These are phyloP conservation scores for Brachyopa scutellaris DNA, from an alignment of 2,888 invertebrate genomes.

Conservation along the genomic window DNA sequence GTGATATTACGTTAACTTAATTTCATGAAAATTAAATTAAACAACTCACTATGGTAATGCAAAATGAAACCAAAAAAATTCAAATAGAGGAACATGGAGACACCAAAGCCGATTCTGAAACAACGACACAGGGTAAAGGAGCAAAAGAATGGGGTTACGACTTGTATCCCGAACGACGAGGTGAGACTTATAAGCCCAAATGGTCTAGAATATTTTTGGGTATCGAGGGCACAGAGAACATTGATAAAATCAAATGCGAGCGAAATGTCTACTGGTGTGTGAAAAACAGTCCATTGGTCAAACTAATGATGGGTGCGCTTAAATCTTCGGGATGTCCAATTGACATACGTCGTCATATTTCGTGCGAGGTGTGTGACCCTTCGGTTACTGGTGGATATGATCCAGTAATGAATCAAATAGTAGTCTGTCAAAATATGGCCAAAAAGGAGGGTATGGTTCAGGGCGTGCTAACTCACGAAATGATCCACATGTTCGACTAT, in stretches of 20 bases:
- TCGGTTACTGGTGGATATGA: conserved; percentile 94
- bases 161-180: conserved; percentile 91
- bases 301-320: conserved; percentile 92
- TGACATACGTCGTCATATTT: conserved; percentile 92
- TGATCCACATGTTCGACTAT: conserved; percentile 98
- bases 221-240: conserved; percentile 86
- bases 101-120: conserved; percentile 18
- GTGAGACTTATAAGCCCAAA: conserved; percentile 83
- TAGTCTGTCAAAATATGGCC: conserved; percentile 94
- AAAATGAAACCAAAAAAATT: conserved; percentile 13
- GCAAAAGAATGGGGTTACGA: conserved; percentile 87
- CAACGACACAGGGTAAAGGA: conserved; percentile 32
- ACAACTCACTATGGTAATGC: conserved; percentile 28
- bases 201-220: conserved; percentile 84
- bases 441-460: conserved; percentile 87
- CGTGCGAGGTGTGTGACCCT: conserved; percentile 94
- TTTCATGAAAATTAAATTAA: conserved; percentile 28
- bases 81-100: background rate
- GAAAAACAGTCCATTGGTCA: conserved; percentile 90
- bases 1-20: background rate
- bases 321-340: conserved; percentile 86
- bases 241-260: conserved; percentile 91
- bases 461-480: conserved; percentile 93
- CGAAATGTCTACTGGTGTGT: conserved; percentile 89
- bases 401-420: conserved; percentile 83